Evolutionary conservation across 2,888 invertebrate species (phyloP), one percentile per base, ranked within the genome.

Genomic region (Itoplectis maculator): DNA sequence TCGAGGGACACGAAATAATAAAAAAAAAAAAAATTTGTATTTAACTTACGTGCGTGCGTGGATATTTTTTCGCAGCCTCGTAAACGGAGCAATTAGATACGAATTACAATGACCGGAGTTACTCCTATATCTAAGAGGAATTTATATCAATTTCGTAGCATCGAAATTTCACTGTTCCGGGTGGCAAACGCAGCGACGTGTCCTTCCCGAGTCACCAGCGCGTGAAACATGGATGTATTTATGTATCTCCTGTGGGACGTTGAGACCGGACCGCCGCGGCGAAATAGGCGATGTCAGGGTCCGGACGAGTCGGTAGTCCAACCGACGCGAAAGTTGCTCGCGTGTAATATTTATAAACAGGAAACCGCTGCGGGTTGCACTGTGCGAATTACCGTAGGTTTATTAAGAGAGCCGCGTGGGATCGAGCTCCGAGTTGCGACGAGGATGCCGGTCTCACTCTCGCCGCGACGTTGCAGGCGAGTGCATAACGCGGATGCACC

Each of bases 221-320:
- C n/a, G 23, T 42, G 23, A 37, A 72, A 59, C 72, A 35, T 72
- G 11, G 59, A 72, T 59, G 59, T 72, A 72, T 72, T 72, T 72
- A 72, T 72, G 72, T 45, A 35, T 56, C 56, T 72, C 59, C 45
- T 42, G 72, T 35, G 72, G 29, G 42, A 29, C 2, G 29, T 2
- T 3, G 29, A 5, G 29, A 5, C 5, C 40, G 11, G 11, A 8
- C 72, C 18, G 11, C 8, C 56, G n/a, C 2, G 40, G n/a, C 2
- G 40, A 15, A 29, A 35, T 42, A 35, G 45, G 11, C 18, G 72
- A n/a, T 47, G 59, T 7, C 72, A 23, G 11, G 23, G 59, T 3
- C 1, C 2, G 35, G 6, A 13, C 35, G 45, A 47, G 18, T 0
- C 42, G n/a, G 56, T 29, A 70, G 42, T 56, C 56, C 11, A 70